phyloP scores from a whole-genome alignment of 2,888 invertebrate genomes.

The Serripes groenlandicus region DNA sequence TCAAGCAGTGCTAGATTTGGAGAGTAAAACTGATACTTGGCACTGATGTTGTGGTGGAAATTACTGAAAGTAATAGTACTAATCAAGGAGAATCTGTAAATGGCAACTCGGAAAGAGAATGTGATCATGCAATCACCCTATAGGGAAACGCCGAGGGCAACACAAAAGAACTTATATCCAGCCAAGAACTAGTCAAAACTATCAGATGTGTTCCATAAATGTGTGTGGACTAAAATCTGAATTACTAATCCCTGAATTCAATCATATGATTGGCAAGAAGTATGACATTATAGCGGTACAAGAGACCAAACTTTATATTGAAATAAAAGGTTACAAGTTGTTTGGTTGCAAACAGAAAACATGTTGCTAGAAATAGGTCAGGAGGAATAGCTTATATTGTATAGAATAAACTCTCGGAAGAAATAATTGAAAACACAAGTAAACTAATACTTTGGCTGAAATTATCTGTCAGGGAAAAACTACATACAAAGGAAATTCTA shows the following conservation, averaged over 20 bases:
- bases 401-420: neutral
- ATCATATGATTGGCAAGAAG: slow-evolving; percentile 7
- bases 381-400: slow-evolving; percentile 1
- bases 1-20: no score
- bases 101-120: no score
- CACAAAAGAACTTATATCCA: no score
- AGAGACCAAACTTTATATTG: slow-evolving; percentile 18
- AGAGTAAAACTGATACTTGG: no score
- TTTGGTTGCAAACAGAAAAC: slow-evolving; percentile 10
- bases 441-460: slow-evolving; percentile 2
- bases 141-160: no score
- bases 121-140: no score
- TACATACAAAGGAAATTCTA: neutral
- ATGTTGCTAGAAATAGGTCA: slow-evolving; percentile 11
- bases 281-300: slow-evolving; percentile 9
- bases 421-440: neutral
- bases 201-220: slow-evolving; percentile 4
- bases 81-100: no score
- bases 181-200: no score
- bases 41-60: no score
- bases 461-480: neutral
- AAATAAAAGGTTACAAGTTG: neutral
- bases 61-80: no score
- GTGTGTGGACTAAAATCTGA: slow-evolving; percentile 12
- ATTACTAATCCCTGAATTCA: neutral